phyloP scores from a whole-genome alignment of 2,113 vertebrate species.

The Spea multiplicata region DNA sequence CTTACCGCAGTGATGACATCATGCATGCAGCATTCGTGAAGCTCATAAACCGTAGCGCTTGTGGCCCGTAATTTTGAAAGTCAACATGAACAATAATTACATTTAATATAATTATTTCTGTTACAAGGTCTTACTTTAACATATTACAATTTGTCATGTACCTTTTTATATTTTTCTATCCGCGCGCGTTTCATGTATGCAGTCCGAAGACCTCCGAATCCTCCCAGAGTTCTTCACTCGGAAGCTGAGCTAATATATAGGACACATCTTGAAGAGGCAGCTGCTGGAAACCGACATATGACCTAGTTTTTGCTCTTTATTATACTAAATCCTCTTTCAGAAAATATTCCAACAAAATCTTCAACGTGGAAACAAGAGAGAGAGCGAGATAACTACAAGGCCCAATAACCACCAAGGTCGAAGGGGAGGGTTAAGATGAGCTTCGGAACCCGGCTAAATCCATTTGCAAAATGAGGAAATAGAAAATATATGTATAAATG shows the following conservation, averaged over 20 bases:
- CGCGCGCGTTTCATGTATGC: too few relatives aligned
- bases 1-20: too few relatives aligned
- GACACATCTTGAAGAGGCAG: constrained; percentile 39
- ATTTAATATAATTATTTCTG: too few relatives aligned
- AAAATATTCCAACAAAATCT: constrained; percentile 41
- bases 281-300: constrained; percentile 45
- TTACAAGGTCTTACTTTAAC: too few relatives aligned
- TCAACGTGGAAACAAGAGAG: constrained; percentile 4
- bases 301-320: constrained; percentile 41
- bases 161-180: too few relatives aligned
- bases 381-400: background rate
- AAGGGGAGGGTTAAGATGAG: constrained; percentile 17
- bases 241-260: constrained; percentile 33
- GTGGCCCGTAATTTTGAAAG: too few relatives aligned
- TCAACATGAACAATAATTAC: too few relatives aligned
- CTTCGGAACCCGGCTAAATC: background rate
- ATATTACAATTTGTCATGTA: too few relatives aligned
- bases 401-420: constrained; percentile 10
- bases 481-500: too few relatives aligned
- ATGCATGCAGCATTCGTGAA: too few relatives aligned
- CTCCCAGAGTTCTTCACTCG: constrained; percentile 6
- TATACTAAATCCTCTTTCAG: constrained; percentile 35
- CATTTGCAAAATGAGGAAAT: too few relatives aligned
- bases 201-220: background rate
- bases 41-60: too few relatives aligned